These are phyloP conservation scores for Noctua pronuba DNA, from an alignment of 2,888 invertebrate genomes.

Conservation along the genomic window DNA sequence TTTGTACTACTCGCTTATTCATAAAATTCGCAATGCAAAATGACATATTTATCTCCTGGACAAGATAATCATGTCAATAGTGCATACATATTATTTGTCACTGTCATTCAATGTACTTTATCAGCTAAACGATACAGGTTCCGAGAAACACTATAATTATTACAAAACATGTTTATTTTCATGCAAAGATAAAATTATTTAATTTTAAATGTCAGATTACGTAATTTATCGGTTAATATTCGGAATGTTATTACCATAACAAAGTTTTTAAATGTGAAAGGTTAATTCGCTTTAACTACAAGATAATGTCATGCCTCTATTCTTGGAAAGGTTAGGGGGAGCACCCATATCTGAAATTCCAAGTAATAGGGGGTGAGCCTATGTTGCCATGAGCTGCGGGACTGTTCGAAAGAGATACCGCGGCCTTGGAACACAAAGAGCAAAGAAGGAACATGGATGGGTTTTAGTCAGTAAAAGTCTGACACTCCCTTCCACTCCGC, in stretches of 20 bases:
- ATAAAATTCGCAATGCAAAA: conserved; percentile 12
- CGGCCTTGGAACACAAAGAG: too few species aligned
- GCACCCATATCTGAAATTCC: too few species aligned
- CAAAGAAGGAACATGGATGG: too few species aligned
- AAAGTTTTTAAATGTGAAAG: conserved; percentile 4
- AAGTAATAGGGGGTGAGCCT: too few species aligned
- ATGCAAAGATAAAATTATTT: conserved; percentile 22
- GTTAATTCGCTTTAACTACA: background rate
- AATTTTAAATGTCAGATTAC: conserved; percentile 36
- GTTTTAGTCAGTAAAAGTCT: too few species aligned
- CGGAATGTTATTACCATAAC: background rate
- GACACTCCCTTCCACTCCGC: too few species aligned
- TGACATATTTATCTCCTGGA: background rate
- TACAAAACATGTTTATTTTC: conserved; percentile 32
- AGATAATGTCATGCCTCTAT: background rate
- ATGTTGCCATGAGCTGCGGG: too few species aligned
- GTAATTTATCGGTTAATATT: background rate
- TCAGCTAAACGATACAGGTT: conserved; percentile 7
- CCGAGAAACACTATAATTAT: conserved; percentile 29
- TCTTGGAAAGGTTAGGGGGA: background rate
- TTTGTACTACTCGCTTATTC: background rate
- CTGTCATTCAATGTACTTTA: conserved; percentile 17
- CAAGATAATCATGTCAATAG: conserved; percentile 17
- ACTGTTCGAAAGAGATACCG: too few species aligned
- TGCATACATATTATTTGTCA: conserved; percentile 28